Base-by-base conservation (phyloP, 1,140 invertebrate genomes). In the Globodera ellingtonae region DNA sequence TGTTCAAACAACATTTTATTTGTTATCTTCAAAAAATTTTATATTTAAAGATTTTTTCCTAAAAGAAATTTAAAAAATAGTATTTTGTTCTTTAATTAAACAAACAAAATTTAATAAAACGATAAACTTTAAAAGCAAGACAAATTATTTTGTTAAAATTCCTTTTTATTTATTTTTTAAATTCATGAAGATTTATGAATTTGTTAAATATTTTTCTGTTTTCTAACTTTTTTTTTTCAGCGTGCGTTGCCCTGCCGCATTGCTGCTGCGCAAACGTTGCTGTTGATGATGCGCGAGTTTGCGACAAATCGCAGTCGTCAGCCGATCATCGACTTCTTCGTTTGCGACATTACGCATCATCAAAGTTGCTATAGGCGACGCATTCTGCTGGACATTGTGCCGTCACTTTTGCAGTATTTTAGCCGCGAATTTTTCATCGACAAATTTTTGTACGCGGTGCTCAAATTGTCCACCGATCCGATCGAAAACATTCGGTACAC, bases 391-490 rank as follows among this genome's bases (percentile, higher is more conserved):
- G 90, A 91, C 78, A 85, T 90, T 50, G 90, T 90, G 83, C 83
- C 83, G 78, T 81, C 88, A 72, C 86, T 90, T 75, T 85, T 91
- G 65, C 87, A 90, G 69, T 78, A 90, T 50, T 91, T 90, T 84
- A 91, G 90, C 69, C 89, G 90, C 52, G 81, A 87, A 75, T 91
- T 91, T 79, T 91, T 91, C 84, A 90, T 91, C 82, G 89, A 90
- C 75, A 79, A 90, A 78, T 90, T 91, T 76, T 90, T 90, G 84
- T 85, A 88, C 69, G 81, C 84, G 74, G 79, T 91, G 24, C 81
- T 91, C 66, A 85, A 87, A 76, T 78, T 91, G 75, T 85, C 88
- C 24, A 84, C 84, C 15, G 77, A 72, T 47, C 77, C 77, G 18
- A 71, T 79, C 15, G 52, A 72, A 46, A 70, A 79, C 48, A 72